A percentile compares a stretch with the other conserved stretches of the same genome.
These are phyloP conservation scores for Mesaphorura yosii DNA, from an alignment of 1,140 invertebrate species.

Conservation along the genomic window DNA sequence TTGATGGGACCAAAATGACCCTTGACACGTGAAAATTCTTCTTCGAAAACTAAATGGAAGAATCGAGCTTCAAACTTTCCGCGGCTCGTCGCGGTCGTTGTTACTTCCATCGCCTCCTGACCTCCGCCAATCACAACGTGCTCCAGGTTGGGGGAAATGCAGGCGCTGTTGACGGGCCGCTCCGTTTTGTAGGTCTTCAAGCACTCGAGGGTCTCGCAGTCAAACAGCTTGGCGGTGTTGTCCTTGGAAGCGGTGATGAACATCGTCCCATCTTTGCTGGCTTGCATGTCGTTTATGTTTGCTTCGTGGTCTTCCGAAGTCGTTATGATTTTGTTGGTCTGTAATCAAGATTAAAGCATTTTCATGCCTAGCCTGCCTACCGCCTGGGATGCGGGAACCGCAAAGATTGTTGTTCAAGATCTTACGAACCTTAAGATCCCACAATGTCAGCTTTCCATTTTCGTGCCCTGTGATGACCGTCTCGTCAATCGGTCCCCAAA, in stretches of 20 bases:
- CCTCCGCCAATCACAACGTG: constrained; percentile 85
- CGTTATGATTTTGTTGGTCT: constrained; percentile 68
- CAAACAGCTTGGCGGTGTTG: constrained; percentile 85
- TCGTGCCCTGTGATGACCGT: constrained; percentile 88
- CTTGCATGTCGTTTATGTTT: constrained; percentile 91
- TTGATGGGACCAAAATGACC: constrained; percentile 99
- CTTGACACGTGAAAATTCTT: constrained; percentile 96
- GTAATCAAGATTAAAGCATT: constrained; percentile 33
- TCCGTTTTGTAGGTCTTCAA: constrained; percentile 94
- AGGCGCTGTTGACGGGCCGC: constrained; percentile 89
- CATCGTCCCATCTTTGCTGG: constrained; percentile 85
- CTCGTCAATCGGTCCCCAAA: constrained; percentile 87
- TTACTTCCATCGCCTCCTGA: constrained; percentile 98
- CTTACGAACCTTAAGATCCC: constrained; percentile 78
- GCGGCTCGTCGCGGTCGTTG: constrained; percentile 83
- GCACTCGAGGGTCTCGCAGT: constrained; percentile 66
- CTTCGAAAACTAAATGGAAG: constrained; percentile 97
- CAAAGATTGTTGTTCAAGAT: too few species aligned
- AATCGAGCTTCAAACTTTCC: constrained; percentile 98
- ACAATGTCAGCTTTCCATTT: constrained; percentile 77
- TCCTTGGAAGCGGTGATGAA: constrained; percentile 94
- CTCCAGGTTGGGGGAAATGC: constrained; percentile 84
- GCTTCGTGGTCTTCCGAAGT: constrained; percentile 65
- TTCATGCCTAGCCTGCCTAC: too few species aligned
- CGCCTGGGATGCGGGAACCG: too few species aligned